Evolutionary conservation across 1,140 invertebrate genomes (phyloP).

Genomic region (Saccostrea echinata): DNA sequence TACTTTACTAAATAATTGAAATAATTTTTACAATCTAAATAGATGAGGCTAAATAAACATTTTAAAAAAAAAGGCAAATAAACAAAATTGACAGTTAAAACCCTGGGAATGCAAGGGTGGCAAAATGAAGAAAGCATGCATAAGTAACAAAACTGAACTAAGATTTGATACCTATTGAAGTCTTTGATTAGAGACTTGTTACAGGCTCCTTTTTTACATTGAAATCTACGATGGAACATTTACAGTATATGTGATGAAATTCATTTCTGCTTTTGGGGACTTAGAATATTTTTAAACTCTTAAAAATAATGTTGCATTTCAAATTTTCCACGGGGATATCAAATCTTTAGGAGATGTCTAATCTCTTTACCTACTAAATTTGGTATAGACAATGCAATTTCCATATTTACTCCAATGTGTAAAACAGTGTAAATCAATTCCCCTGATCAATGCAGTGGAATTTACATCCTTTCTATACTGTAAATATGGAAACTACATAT

Average conservation of each 20-base stretch:
- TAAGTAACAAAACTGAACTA: background rate
- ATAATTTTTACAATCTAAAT: background rate
- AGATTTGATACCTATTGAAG: conserved; percentile 35
- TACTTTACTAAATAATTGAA: background rate
- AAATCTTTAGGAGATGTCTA: background rate
- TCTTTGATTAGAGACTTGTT: background rate
- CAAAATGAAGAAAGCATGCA: conserved; percentile 11
- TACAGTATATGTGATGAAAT: background rate
- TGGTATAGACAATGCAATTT: too few relatives aligned
- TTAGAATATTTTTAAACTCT: too few relatives aligned
- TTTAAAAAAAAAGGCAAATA: background rate
- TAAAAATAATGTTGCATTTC: too few relatives aligned
- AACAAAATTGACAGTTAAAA: background rate
- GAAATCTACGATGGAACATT: conserved; percentile 15
- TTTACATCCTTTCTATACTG: background rate
- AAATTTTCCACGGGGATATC: background rate
- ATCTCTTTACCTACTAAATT: too few relatives aligned
- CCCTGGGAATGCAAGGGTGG: background rate
- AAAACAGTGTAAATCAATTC: too few relatives aligned
- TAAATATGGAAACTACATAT: background rate
- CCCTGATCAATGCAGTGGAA: too few relatives aligned
- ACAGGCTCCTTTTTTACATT: conserved; percentile 11
- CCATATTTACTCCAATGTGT: too few relatives aligned
- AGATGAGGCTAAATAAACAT: background rate
- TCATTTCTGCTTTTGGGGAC: too few relatives aligned